phyloP scores from a whole-genome alignment of 2,888 invertebrate species.

The Synergus laeviventris region DNA sequence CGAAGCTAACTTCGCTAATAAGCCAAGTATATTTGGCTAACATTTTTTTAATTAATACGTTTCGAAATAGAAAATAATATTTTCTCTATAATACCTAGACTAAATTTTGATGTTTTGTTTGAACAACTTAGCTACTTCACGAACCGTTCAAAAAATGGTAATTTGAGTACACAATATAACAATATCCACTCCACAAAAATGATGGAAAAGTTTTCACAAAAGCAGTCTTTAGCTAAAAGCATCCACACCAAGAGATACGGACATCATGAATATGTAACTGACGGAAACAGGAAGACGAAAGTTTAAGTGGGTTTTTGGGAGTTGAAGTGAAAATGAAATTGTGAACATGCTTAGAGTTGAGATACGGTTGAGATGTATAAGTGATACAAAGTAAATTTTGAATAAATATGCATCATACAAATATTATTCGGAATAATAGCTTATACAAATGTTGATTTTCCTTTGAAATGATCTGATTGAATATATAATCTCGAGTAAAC shows the following conservation, averaged over 20 bases:
- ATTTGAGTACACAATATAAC: too few relatives aligned
- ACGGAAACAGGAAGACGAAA: not conserved
- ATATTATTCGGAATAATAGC: not conserved
- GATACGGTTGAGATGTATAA: not conserved
- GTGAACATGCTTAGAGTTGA: not conserved
- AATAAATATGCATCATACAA: not conserved
- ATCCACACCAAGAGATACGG: not conserved
- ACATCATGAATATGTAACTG: slow-evolving; percentile 37
- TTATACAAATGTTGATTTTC: not conserved
- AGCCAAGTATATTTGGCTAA: too few relatives aligned
- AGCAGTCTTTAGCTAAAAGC: not conserved
- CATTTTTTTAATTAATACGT: too few relatives aligned
- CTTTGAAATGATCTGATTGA: not conserved
- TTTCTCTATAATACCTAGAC: too few relatives aligned
- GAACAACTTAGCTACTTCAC: too few relatives aligned
- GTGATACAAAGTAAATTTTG: not conserved
- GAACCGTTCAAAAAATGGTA: too few relatives aligned
- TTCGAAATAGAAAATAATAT: too few relatives aligned
- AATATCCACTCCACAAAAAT: not conserved
- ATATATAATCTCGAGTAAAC: not conserved
- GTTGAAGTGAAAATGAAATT: slow-evolving; percentile 19
- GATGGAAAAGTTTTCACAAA: not conserved
- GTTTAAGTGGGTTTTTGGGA: slow-evolving; percentile 21
- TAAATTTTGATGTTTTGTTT: too few relatives aligned
- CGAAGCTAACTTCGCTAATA: too few relatives aligned